Evolutionary conservation across 2,113 vertebrate species (phyloP).

Genomic region (Lepisosteus oculatus): DNA sequence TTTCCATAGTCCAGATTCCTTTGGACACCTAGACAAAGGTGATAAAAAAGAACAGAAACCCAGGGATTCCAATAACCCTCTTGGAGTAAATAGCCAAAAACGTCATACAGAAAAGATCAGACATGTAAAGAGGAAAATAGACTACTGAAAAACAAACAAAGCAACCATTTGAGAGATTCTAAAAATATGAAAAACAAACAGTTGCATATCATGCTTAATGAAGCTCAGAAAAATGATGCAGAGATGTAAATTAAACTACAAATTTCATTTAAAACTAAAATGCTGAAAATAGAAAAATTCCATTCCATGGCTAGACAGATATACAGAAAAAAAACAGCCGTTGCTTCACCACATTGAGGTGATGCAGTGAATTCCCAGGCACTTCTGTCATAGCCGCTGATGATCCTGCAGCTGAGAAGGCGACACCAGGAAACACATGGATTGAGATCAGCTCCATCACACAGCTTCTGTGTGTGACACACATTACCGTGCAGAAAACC

Average conservation of each 20-base stretch:
- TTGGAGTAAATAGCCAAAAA: too few species aligned
- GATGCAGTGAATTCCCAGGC: not conserved
- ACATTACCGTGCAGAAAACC: not conserved
- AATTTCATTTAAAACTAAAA: too few species aligned
- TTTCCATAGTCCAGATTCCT: not conserved
- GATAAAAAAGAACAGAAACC: too few species aligned
- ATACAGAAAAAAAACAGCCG: too few species aligned
- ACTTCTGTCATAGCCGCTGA: not conserved
- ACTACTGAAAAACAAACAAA: not conserved
- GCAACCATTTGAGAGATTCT: not conserved
- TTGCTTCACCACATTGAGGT: not conserved
- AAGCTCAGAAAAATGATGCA: too few species aligned
- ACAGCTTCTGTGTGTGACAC: not conserved
- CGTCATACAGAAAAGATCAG: too few species aligned
- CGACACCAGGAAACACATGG: not conserved
- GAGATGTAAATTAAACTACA: too few species aligned
- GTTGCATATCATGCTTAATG: too few species aligned
- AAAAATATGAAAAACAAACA: too few species aligned
- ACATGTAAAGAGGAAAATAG: too few species aligned
- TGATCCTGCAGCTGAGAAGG: not conserved
- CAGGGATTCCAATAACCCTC: too few species aligned
- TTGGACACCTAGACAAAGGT: not conserved
- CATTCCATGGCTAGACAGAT: not conserved
- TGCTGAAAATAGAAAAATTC: too few species aligned
- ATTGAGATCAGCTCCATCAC: not conserved